Evolutionary conservation across 2,797 vertebrate species (phyloP), one percentile per base, ranked within the genome.

Genomic region (Coluber constrictor): DNA sequence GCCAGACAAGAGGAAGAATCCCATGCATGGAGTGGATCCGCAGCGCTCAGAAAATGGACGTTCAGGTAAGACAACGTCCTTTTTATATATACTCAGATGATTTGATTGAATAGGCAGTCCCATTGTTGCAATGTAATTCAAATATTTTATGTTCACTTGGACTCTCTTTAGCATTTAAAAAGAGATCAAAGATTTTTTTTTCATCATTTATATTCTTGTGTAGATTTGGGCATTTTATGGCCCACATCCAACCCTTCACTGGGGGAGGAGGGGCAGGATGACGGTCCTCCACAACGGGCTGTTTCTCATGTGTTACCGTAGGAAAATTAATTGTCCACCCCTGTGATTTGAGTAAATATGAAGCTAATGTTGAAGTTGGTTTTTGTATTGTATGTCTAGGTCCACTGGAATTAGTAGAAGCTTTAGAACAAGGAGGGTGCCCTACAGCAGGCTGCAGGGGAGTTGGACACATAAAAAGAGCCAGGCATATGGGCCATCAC

Each of bases 381-480:
- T 92, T 15, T 88, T 47, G 29, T 93, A 94, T 23, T 18, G 15
- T n/a, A 89, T 92, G 23, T 90, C 29, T 95, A 98, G 98, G 96
- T 96, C 96, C 97, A 13, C 96, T 97, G 96, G 98, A 98, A 79
- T 90, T 98, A 95, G 98, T 98, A 96, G 98, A 98, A 95, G 96
- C 97, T 86, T 97, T 98, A 83, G 98, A 98, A 94, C 97, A 98
- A 54, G 96, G 98, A 59, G 98, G 98, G 10, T 98, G 98, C 96
- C 97, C 98, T 87, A 98, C 97, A 37, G 97, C 97, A 27, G 98
- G 98, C 90, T 98, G 98, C 96, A 98, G 97, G 96, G 98, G 98
- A 59, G 89, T 98, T 92, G 98, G 98, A 51, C 98, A 98, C 92
- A 98, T 98, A 94, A 98, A 98, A 97, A 98, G 97, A 95, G 97